Percentiles rank a stretch among this genome's conserved stretches.
Evolutionary conservation across 2,113 vertebrate species (phyloP).

Genomic region (Cyphomyrus discorhynchus): DNA sequence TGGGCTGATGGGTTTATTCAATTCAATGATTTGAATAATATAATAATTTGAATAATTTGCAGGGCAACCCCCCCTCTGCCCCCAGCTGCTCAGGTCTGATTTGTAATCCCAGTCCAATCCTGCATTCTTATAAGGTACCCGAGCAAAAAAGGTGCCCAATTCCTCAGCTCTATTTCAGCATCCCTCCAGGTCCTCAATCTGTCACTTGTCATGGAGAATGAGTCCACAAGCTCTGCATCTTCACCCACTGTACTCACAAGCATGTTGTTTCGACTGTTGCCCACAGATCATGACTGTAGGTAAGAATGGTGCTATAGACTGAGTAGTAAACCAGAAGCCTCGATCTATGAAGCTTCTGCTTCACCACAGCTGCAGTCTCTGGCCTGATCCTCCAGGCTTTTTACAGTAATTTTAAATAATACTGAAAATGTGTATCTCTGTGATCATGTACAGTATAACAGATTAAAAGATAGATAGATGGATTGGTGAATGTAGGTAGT

Average conservation of each 20-base stretch:
- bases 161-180: neutral
- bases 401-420: neutral
- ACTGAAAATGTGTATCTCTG: neutral
- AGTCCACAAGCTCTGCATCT: neutral
- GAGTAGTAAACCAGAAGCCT: neutral
- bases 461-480: neutral
- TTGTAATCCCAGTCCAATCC: neutral
- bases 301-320: neutral
- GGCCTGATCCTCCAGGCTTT: neutral
- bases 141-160: neutral
- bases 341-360: neutral
- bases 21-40: neutral
- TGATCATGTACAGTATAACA: neutral
- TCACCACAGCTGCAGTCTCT: neutral
- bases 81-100: neutral
- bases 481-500: neutral
- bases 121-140: neutral
- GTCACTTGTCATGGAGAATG: neutral
- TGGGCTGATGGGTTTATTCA: neutral
- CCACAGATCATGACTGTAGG: neutral
- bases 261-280: neutral
- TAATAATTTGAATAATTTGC: no score
- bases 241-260: neutral
- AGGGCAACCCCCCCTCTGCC: no score
- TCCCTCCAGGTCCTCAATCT: neutral